These are phyloP conservation scores for Drosophila nannoptera DNA, from an alignment of 1,140 invertebrate genomes.

Conservation along the genomic window DNA sequence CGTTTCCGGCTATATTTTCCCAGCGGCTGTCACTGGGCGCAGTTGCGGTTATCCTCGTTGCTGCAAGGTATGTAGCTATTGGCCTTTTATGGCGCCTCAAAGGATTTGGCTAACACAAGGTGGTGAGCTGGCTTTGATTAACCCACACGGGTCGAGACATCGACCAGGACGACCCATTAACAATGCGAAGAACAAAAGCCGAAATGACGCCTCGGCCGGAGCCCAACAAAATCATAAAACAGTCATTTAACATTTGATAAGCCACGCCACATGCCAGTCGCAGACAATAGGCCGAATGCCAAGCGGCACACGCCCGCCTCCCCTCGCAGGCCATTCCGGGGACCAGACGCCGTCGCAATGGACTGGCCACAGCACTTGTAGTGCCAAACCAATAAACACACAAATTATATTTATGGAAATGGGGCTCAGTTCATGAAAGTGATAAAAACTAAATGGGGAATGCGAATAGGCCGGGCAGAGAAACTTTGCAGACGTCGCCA, in stretches of 20 bases:
- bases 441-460: not conserved
- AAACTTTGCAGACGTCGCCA: slow-evolving; percentile 69
- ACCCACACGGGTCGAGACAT: slow-evolving; percentile 39
- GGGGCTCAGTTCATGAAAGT: slow-evolving; percentile 29
- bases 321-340: not conserved
- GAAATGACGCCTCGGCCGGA: not conserved
- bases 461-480: slow-evolving; percentile 11
- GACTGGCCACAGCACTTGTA: too few relatives aligned
- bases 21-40: slow-evolving; percentile 19
- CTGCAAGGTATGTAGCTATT: not conserved
- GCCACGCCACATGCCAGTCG: slow-evolving; percentile 28
- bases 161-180: slow-evolving; percentile 12
- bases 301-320: not conserved
- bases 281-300: slow-evolving; percentile 9
- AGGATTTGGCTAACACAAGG: slow-evolving; percentile 58
- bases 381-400: slow-evolving; percentile 52
- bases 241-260: slow-evolving; percentile 49
- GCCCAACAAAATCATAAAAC: slow-evolving; percentile 52
- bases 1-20: slow-evolving; percentile 39
- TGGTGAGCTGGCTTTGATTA: slow-evolving; percentile 66
- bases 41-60: too few relatives aligned
- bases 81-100: slow-evolving; percentile 27
- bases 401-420: slow-evolving; percentile 55
- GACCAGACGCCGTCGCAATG: slow-evolving; percentile 7
- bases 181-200: slow-evolving; percentile 15